Conservation (phyloP, 64 coral and sea anemone genomes). For the Hydrozoanthus tunicans region DNA sequence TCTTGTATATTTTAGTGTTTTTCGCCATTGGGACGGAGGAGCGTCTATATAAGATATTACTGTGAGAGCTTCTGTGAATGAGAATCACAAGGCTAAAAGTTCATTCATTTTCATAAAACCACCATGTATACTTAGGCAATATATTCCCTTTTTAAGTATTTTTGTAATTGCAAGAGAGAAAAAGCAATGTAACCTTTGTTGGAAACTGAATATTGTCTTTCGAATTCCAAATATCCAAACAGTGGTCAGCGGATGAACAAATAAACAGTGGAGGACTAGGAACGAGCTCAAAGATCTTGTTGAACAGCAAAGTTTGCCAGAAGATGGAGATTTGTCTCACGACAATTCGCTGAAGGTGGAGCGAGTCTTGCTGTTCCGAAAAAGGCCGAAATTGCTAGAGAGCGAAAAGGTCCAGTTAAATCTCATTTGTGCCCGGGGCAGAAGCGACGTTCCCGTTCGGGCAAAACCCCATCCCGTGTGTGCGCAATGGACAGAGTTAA, state of each 20-base stretch:
- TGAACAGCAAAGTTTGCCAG: slow-evolving; percentile 35
- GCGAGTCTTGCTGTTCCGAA: slow-evolving; percentile 44
- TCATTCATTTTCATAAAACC: too few species aligned
- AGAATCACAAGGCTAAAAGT: too few species aligned
- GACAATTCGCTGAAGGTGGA: slow-evolving; percentile 36
- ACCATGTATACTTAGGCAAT: too few species aligned
- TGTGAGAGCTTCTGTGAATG: too few species aligned
- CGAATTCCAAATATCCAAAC: slow-evolving; percentile 33
- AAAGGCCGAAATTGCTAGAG: slow-evolving; percentile 9
- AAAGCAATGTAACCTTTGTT: slow-evolving; percentile 4
- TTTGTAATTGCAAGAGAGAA: slow-evolving; percentile 30
- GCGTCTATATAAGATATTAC: too few species aligned
- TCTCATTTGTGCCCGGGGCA: slow-evolving; percentile 35
- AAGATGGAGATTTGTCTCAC: slow-evolving; percentile 8
- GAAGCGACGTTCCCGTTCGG: slow-evolving; percentile 36
- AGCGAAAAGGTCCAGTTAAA: slow-evolving; percentile 26
- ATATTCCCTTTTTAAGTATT: slow-evolving; percentile 6
- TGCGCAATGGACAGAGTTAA: slow-evolving; percentile 47
- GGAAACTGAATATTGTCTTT: slow-evolving; percentile 26
- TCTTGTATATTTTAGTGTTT: too few species aligned
- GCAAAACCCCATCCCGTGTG: slow-evolving; percentile 51
- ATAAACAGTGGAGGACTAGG: slow-evolving; percentile 40
- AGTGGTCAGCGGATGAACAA: slow-evolving; percentile 28
- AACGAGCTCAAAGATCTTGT: slow-evolving; percentile 41
- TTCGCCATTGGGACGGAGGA: too few species aligned